These are phyloP conservation scores for Anthopleura sola DNA, from an alignment of 64 coral and sea anemone species.

Conservation along the genomic window DNA sequence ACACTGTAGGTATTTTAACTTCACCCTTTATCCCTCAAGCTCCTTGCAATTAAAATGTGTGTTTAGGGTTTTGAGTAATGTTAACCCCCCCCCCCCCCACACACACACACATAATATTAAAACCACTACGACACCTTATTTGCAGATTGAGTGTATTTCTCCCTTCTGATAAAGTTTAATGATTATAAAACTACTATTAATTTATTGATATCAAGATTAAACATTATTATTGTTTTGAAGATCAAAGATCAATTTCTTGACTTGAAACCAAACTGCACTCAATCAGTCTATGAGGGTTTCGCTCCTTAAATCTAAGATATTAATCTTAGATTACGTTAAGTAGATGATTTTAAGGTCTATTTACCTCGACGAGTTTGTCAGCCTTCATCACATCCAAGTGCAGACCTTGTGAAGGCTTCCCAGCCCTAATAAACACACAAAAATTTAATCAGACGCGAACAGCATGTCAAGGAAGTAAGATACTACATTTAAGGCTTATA, in stretches of 20 bases:
- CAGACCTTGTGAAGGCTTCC: constrained; percentile 90
- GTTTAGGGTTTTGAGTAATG: too few relatives aligned
- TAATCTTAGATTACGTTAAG: neutral
- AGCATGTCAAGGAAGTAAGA: neutral
- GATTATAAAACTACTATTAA: too few relatives aligned
- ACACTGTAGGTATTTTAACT: too few relatives aligned
- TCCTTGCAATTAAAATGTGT: too few relatives aligned
- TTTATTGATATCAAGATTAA: neutral
- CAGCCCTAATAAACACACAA: constrained; percentile 61
- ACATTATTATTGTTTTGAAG: neutral
- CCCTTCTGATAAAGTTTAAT: too few relatives aligned
- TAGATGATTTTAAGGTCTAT: neutral
- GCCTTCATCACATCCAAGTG: constrained; percentile 97
- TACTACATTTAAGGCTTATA: constrained; percentile 3
- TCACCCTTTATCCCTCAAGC: too few relatives aligned
- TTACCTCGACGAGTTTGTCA: constrained; percentile 86
- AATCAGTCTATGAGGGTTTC: neutral
- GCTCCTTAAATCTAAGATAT: neutral
- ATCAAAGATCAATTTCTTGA: neutral
- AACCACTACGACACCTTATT: too few relatives aligned
- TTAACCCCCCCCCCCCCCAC: too few relatives aligned
- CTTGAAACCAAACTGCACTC: neutral
- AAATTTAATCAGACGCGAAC: neutral
- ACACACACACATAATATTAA: too few relatives aligned
- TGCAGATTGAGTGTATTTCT: too few relatives aligned